A percentile compares a stretch with the other conserved stretches of the same genome.
Conservation (phyloP, 2,888 invertebrate species). For the Lydus trimaculatus region DNA sequence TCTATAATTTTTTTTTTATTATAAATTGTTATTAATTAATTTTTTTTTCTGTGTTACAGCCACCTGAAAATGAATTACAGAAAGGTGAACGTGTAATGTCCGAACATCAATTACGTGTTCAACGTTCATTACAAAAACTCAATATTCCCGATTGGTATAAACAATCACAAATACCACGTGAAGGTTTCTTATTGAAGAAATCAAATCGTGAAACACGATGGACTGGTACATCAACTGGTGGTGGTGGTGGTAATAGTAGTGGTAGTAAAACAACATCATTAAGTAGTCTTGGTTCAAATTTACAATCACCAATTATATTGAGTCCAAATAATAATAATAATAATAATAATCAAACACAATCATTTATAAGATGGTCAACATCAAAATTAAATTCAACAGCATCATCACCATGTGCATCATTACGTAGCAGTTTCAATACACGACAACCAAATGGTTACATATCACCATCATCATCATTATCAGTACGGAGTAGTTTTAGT, state of each 20-base stretch:
- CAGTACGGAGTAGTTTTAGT: constrained; percentile 78
- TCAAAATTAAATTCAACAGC: constrained; percentile 77
- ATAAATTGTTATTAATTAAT: not conserved
- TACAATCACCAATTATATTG: constrained; percentile 55
- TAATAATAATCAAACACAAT: constrained; percentile 47
- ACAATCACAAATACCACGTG: constrained; percentile 72
- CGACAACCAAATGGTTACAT: constrained; percentile 68
- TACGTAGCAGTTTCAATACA: constrained; percentile 74
- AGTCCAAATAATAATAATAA: constrained; percentile 56
- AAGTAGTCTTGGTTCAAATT: constrained; percentile 70
- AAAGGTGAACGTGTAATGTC: constrained; percentile 87
- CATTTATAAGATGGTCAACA: constrained; percentile 76
- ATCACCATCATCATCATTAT: constrained; percentile 70
- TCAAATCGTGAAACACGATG: constrained; percentile 65
- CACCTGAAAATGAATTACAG: constrained; percentile 93
- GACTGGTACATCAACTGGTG: constrained; percentile 57
- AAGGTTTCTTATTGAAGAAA: constrained; percentile 83
- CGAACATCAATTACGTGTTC: constrained; percentile 92
- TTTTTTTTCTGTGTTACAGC: constrained; percentile 69
- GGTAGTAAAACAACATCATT: constrained; percentile 85
- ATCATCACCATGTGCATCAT: constrained; percentile 77
- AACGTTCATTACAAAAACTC: constrained; percentile 90
- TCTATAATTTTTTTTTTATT: constrained; percentile 11
- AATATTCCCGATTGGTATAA: constrained; percentile 96
- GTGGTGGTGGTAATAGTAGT: constrained; percentile 53